These are phyloP conservation scores for Nemapogon koenigi DNA, from an alignment of 2,888 invertebrate species.

Conservation along the genomic window DNA sequence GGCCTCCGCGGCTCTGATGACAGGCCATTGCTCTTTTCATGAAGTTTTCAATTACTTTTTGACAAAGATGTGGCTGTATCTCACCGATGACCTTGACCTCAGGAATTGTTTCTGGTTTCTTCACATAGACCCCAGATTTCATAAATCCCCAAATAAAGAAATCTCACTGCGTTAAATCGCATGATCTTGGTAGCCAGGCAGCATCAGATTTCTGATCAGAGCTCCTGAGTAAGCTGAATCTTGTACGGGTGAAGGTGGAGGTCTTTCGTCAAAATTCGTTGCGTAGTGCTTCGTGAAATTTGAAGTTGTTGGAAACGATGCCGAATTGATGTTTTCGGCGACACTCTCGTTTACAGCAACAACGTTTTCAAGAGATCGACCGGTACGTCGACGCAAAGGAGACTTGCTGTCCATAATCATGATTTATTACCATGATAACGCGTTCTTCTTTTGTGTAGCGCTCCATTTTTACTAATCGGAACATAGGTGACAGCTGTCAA, in stretches of 20 bases:
- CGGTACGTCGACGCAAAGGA: conserved; percentile 13
- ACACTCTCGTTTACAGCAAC: conserved; percentile 13
- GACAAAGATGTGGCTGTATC: conserved; percentile 1
- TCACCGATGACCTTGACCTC: too few species aligned
- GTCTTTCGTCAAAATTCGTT: conserved; percentile 7
- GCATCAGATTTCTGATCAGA: background rate
- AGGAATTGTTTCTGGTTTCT: background rate
- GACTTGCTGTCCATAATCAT: background rate
- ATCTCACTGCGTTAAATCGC: background rate
- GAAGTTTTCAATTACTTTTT: conserved; percentile 10
- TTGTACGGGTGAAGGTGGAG: conserved; percentile 9
- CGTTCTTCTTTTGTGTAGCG: background rate
- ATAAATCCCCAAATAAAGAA: background rate
- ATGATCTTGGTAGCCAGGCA: background rate
- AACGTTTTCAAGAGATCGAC: conserved; percentile 13
- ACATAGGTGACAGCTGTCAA: background rate
- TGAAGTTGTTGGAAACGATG: conserved; percentile 12
- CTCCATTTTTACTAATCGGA: background rate
- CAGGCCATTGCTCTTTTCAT: conserved; percentile 11
- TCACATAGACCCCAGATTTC: background rate
- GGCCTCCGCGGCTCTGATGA: conserved; percentile 12
- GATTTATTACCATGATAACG: background rate
- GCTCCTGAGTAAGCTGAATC: background rate
- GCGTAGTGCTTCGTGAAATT: conserved; percentile 12
- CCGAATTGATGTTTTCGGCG: conserved; percentile 10